Base-by-base conservation (phyloP, 2,888 invertebrate genomes). In the Pterostichus niger region DNA sequence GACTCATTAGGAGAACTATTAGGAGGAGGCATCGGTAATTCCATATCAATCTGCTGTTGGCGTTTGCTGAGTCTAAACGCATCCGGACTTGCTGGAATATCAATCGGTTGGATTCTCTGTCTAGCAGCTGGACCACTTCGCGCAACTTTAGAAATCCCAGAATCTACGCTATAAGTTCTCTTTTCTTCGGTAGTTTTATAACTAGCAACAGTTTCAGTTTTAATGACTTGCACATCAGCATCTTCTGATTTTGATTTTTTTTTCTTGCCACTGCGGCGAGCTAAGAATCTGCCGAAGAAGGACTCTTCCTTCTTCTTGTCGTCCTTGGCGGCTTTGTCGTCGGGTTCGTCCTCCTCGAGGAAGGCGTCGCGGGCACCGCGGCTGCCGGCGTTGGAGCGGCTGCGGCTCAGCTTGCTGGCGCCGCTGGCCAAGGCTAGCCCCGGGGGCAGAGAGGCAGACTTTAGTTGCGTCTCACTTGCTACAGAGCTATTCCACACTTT, bases 201-300 rank as follows among this genome's bases (percentile, higher is more conserved):
- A 13, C 17, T 56, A 2, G 40, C 11, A n/a, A 44, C 40, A 40
- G 40, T 40, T 59, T 78, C 78, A 7, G 33, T 59, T 40, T 59
- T 61, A 24, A 68, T 40, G 40, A 40, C 5, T 6, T 40, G 40
- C 9, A 40, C 40, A 40, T 40, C 80, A 49, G n/a, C 33, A 15
- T 83, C 83, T 54, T 83, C 83, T 0, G 64, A 64, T 52, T 83
- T 83, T 83, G 92, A 91, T 86, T 94, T 93, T 84, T 93, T 93
- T 88, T 94, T 94, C 87, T 94, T 94, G 40, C 94, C 94, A 81
- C 95, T 95, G 86, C 94, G 93, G 85, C 95, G 91, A 54, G 94
- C 91, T 59, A 95, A 91, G 79, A 95, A 89, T 84, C 95, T 91
- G 82, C 94, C 93, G 87, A 95, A 93, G 88, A 94, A 93, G 84